These are phyloP conservation scores for Takifugu ocellatus DNA, from an alignment of 2,797 vertebrate genomes.

Conservation along the genomic window DNA sequence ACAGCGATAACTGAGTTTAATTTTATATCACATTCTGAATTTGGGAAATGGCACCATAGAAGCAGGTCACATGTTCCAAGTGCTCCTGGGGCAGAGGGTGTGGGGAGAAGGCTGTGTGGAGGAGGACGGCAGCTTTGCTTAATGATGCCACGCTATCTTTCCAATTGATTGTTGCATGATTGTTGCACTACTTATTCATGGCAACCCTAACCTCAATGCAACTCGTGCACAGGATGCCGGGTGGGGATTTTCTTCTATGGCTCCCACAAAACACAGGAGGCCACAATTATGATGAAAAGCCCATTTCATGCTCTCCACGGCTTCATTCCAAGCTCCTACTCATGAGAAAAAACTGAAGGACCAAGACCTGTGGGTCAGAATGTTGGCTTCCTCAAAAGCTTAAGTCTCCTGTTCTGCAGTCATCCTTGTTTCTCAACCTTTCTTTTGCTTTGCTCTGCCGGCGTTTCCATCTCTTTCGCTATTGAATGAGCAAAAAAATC, in stretches of 20 bases:
- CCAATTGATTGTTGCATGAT: slow-evolving; percentile 40
- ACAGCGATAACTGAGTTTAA: slow-evolving; percentile 32
- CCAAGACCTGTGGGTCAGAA: slow-evolving; percentile 24
- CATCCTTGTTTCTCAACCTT: neutral
- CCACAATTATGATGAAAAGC: slow-evolving; percentile 49
- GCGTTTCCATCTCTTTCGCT: neutral
- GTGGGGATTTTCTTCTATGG: slow-evolving; percentile 49
- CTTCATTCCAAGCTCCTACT: slow-evolving; percentile 34
- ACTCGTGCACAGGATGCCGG: slow-evolving; percentile 31
- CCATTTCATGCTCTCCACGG: slow-evolving; percentile 50
- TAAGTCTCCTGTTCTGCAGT: slow-evolving; percentile 3
- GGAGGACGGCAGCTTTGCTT: slow-evolving; percentile 28
- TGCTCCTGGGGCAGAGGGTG: slow-evolving; percentile 7
- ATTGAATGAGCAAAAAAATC: neutral
- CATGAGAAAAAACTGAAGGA: slow-evolving; percentile 39
- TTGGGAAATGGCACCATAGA: slow-evolving; percentile 25
- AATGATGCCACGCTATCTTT: slow-evolving; percentile 18
- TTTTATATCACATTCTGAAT: slow-evolving; percentile 58
- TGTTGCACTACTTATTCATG: slow-evolving; percentile 25
- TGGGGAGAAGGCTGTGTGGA: slow-evolving; percentile 31
- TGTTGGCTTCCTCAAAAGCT: slow-evolving; percentile 15
- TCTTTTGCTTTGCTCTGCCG: neutral
- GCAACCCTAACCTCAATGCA: slow-evolving; percentile 40
- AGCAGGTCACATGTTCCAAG: slow-evolving; percentile 29
- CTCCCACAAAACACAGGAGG: slow-evolving; percentile 46